Evolutionary conservation across 1,140 invertebrate genomes (phyloP).

Genomic region (Teleogryllus occipitalis): DNA sequence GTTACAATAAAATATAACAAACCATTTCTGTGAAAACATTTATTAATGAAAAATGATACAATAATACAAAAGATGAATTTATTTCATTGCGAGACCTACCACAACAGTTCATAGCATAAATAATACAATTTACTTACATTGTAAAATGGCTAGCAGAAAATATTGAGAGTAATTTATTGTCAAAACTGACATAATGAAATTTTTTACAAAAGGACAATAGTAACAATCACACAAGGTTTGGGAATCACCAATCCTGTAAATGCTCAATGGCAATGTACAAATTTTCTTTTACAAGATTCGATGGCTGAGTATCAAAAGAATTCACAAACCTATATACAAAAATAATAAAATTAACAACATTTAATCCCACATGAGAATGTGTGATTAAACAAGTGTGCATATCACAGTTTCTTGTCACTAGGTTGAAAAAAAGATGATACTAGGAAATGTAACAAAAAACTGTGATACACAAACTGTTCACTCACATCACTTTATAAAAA

Average conservation of each 20-base stretch:
- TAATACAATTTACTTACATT: background rate
- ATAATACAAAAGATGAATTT: background rate
- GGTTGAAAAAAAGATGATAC: no score
- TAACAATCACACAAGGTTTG: conserved; percentile 1
- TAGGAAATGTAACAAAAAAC: no score
- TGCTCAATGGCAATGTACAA: background rate
- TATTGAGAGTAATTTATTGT: no score
- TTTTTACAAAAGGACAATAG: background rate
- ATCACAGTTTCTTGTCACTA: no score
- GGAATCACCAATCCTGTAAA: background rate
- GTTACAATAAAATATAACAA: no score
- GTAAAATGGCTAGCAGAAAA: background rate
- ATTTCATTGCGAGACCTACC: background rate
- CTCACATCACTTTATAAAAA: no score
- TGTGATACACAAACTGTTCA: no score
- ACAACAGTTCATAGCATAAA: background rate
- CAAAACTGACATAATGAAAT: background rate
- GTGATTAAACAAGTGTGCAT: no score
- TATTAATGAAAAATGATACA: conserved; percentile 6
- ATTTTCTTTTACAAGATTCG: background rate
- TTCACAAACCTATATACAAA: background rate
- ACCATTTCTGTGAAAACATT: background rate
- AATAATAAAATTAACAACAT: background rate
- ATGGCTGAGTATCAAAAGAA: background rate
- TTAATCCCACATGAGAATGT: background rate